phyloP scores from a whole-genome alignment of 2,888 invertebrate species.

The Ashinkailepas kermadecensis region DNA sequence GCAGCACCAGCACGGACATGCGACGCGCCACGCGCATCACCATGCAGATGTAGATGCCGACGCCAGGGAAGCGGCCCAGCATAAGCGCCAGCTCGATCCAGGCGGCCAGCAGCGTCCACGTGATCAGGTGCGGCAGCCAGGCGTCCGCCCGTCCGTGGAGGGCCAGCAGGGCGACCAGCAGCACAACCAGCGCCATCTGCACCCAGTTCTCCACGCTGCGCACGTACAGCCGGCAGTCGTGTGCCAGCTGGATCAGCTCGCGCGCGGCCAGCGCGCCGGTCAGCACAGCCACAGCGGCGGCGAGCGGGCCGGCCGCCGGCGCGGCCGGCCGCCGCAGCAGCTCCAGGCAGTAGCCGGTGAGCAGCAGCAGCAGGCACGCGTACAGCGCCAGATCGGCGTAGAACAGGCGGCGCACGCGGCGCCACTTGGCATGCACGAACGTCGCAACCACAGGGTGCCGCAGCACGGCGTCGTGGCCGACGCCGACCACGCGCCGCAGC shows the following conservation, averaged over 20 bases:
- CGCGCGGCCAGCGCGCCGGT: not conserved
- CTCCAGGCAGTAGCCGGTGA: not conserved
- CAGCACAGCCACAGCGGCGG: not conserved
- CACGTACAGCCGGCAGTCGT: slow-evolving; percentile 48
- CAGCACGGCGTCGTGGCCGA: slow-evolving; percentile 46
- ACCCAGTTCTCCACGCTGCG: slow-evolving; percentile 51
- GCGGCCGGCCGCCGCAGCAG: not conserved
- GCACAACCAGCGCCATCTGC: slow-evolving; percentile 47
- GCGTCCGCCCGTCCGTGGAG: slow-evolving; percentile 40
- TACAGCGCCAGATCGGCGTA: slow-evolving; percentile 48
- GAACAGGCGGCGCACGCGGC: slow-evolving; percentile 47
- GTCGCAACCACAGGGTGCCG: slow-evolving; percentile 53
- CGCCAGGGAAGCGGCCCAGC: slow-evolving; percentile 50
- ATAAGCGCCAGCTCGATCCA: slow-evolving; percentile 55
- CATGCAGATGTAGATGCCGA: slow-evolving; percentile 54
- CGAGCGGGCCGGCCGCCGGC: not conserved
- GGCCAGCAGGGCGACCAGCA: slow-evolving; percentile 43
- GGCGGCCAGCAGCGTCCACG: slow-evolving; percentile 48
- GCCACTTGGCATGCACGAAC: slow-evolving; percentile 52
- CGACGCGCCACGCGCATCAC: slow-evolving; percentile 53
- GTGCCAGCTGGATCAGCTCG: slow-evolving; percentile 45
- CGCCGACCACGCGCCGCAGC: slow-evolving; percentile 49
- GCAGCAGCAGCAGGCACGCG: slow-evolving; percentile 45
- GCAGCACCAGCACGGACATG: slow-evolving; percentile 47
- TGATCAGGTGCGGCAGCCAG: slow-evolving; percentile 46